A percentile compares a stretch with the other conserved stretches of the same genome.
Conservation (phyloP, 2,888 invertebrate genomes). For the Drosophila silvestris region DNA sequence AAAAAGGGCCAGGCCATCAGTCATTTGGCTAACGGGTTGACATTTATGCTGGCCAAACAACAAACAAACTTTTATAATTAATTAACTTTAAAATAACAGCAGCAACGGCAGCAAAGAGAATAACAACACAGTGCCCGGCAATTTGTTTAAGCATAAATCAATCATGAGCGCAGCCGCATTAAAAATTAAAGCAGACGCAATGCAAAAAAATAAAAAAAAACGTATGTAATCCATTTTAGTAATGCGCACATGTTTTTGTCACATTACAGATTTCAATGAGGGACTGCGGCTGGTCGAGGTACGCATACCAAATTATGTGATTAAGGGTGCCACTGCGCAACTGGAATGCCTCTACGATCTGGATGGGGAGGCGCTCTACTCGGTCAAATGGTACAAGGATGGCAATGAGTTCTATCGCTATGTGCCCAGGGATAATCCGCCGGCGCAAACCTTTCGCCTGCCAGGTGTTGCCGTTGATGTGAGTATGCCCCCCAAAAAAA, state of each 20-base stretch:
- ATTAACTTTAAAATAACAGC: conserved; percentile 69
- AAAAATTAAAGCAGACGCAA: conserved; percentile 50
- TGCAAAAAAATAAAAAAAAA: not conserved
- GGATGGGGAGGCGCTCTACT: conserved; percentile 93
- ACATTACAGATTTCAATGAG: conserved; percentile 85
- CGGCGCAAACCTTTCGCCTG: conserved; percentile 91
- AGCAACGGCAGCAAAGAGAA: not conserved
- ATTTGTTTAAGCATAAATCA: conserved; percentile 71
- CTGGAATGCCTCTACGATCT: conserved; percentile 94
- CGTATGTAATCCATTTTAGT: conserved; percentile 33
- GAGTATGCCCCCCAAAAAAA: conserved; percentile 85
- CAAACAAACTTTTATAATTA: conserved; percentile 76
- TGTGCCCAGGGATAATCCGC: conserved; percentile 93
- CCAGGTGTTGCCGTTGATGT: conserved; percentile 95
- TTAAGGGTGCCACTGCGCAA: conserved; percentile 90
- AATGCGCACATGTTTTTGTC: conserved; percentile 9
- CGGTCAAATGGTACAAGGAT: conserved; percentile 97
- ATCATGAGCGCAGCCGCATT: conserved; percentile 62
- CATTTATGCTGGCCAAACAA: conserved; percentile 55
- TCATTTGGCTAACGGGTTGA: conserved; percentile 65
- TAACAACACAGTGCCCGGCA: conserved; percentile 23
- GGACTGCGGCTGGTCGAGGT: conserved; percentile 91
- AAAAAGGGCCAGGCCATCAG: conserved; percentile 46
- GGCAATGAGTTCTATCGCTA: conserved; percentile 95
- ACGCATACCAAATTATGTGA: conserved; percentile 92